Base-by-base conservation (phyloP, 2,113 vertebrate genomes). In the Acinonyx jubatus region DNA sequence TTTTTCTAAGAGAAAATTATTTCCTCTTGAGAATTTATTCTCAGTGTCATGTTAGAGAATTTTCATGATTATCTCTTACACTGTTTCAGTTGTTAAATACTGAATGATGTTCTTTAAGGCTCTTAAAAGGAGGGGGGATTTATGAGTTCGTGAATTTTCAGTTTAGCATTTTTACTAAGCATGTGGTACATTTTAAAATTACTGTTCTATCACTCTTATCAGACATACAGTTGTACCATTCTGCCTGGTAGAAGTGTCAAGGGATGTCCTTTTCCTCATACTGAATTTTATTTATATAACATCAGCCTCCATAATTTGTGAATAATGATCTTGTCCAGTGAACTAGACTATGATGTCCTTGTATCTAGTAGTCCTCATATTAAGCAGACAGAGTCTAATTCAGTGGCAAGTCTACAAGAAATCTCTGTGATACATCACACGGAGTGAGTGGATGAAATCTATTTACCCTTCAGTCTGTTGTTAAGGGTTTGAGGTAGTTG, bases 1-100 rank as follows among this genome's bases (percentile, higher is more conserved):
- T 90, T 97, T 94, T 96, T 78, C 63, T 78, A 81, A 66, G 25
- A 5, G 2, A 10, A 3, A 79, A 55, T 50, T n/a, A 89, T 79
- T 98, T 97, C 55, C 73, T 97, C 71, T 63, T 81, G 55, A 97
- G 85, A 87, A 94, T 97, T 66, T 93, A 95, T 50, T 97, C 65
- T 97, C 48, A 97, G 94, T 96, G 84, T 91, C 94, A 96, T 27
- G 5, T 31, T 93, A 69, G n/a, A 0, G 1, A 97, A 96, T 96
- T 84, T 95, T 55, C 41, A 74, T 93, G 95, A 94, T 95, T 89
- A 73, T 86, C 81, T 96, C 95, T 89, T 89, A 57, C 6, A 69
- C n/a, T 95, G 74, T 92, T 96, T 94, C 93, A 85, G 80, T 96
- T 73, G 21, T 94, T 97, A 85, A 98, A 92, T 87, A 80, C 65